These are phyloP conservation scores for Nothocercus julius DNA, from an alignment of 2,113 vertebrate species.

Conservation along the genomic window DNA sequence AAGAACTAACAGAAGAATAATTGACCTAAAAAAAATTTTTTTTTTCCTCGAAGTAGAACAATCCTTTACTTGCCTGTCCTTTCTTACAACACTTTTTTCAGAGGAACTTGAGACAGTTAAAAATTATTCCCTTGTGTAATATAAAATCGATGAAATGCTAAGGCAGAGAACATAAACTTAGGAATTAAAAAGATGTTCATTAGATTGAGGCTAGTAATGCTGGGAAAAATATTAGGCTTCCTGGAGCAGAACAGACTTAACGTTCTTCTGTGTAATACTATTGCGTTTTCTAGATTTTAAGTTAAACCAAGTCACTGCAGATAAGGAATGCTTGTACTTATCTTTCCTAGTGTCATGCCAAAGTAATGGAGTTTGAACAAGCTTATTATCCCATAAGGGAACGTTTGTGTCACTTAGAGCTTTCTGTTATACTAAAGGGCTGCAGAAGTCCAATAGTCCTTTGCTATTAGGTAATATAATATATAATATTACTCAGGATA, in stretches of 20 bases:
- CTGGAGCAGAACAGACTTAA: neutral
- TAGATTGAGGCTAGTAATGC: constrained; percentile 20
- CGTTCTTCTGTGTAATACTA: neutral
- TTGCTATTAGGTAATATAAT: neutral
- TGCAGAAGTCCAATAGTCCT: neutral
- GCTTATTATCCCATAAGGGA: neutral
- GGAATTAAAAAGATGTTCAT: constrained; percentile 35
- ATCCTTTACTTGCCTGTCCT: constrained; percentile 4
- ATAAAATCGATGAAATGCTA: constrained; percentile 51
- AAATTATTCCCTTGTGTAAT: constrained; percentile 44
- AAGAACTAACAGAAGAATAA: neutral
- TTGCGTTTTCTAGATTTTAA: neutral
- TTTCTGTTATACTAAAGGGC: neutral
- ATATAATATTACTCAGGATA: too few relatives aligned
- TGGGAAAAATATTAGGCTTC: constrained; percentile 20
- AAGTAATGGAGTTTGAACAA: neutral
- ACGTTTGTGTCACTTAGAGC: neutral
- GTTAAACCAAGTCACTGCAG: neutral
- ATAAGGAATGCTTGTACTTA: accelerated
- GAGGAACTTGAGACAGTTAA: constrained; percentile 57
- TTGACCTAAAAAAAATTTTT: neutral
- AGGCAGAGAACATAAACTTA: constrained; percentile 30
- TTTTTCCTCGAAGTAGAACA: neutral
- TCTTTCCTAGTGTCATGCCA: neutral
- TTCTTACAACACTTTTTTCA: neutral